These are phyloP conservation scores for Nasonia giraulti DNA, from an alignment of 1,140 invertebrate genomes.

Conservation along the genomic window DNA sequence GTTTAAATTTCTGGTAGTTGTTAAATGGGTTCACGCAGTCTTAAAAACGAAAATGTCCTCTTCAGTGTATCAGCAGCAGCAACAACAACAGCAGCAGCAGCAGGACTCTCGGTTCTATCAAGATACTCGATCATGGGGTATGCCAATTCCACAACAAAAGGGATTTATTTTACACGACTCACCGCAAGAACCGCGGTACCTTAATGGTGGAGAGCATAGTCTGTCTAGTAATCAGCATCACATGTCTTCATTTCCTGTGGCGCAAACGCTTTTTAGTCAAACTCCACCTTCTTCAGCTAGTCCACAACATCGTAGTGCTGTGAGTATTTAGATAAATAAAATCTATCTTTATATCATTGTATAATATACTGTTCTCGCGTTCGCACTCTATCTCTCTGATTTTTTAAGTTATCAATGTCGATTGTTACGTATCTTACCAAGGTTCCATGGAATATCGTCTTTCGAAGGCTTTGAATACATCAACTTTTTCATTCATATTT, in stretches of 20 bases:
- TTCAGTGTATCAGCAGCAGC: constrained; percentile 64
- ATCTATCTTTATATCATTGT: not conserved
- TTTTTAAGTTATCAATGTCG: not conserved
- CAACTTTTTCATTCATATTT: not conserved
- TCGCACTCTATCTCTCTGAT: not conserved
- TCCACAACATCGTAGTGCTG: constrained; percentile 73
- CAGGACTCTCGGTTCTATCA: constrained; percentile 70
- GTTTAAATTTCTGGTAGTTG: not conserved
- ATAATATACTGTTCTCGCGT: not conserved
- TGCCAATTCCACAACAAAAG: constrained; percentile 66
- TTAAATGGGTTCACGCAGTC: not conserved
- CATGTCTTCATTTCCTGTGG: constrained; percentile 66
- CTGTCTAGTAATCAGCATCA: constrained; percentile 72
- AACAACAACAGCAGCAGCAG: not conserved
- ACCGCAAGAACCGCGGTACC: constrained; percentile 71
- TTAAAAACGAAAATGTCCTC: constrained; percentile 21
- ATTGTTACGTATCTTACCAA: not conserved
- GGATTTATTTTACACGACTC: constrained; percentile 72
- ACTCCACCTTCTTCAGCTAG: constrained; percentile 72
- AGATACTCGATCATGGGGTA: constrained; percentile 70
- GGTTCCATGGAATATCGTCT: not conserved
- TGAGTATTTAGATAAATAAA: constrained; percentile 57
- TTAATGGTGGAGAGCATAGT: constrained; percentile 73
- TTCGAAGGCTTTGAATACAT: not conserved
- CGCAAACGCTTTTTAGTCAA: constrained; percentile 72